Base-by-base conservation (phyloP, 2,888 invertebrate genomes). In the Antheraea assamensis region DNA sequence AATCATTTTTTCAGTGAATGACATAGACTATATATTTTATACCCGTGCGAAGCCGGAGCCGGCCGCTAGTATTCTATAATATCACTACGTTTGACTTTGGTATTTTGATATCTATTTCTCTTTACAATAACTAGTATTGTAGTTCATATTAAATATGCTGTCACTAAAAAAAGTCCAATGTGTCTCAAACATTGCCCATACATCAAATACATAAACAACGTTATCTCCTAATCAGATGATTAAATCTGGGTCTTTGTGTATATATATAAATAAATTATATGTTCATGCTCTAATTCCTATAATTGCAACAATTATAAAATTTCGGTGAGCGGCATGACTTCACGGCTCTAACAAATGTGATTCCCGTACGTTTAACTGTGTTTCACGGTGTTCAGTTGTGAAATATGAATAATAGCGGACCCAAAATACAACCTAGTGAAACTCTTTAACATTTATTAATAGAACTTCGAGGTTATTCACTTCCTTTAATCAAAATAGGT, bases 221-320 rank as follows among this genome's bases (percentile, higher is more conserved):
- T 80, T 80, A 84, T 86, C 83, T 81, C 30, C 19, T 71, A 75
- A 82, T 80, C 79, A 84, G 82, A 84, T 83, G 84, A 83, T 81
- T 78, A 78, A 82, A 85, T 86, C 78, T 81, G 78, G 82, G 79
- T 30, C 61, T 64, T 58, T 58, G 76, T 80, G 75, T 75, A 68
- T 35, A 71, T 47, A 76, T 75, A 75, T 74, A 80, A 75, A 76
- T 82, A 81, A 83, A 87, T 87, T 87, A 83, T 79, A 76, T 68
- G 80, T 87, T 85, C 83, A 85, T 85, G 89, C 86, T 88, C 89
- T 89, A 87, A 85, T 88, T 88, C 80, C 78, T 79, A 75, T 86
- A 87, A 88, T 88, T 86, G 82, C 83, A 80, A 79, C 81, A 82
- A 85, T 86, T 86, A 86, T 85, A 83, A 79, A 81, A 85, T 85